Percentiles rank a stretch among this genome's conserved stretches.
These are phyloP conservation scores for Eilema caniola DNA, from an alignment of 2,888 invertebrate species.

Conservation along the genomic window DNA sequence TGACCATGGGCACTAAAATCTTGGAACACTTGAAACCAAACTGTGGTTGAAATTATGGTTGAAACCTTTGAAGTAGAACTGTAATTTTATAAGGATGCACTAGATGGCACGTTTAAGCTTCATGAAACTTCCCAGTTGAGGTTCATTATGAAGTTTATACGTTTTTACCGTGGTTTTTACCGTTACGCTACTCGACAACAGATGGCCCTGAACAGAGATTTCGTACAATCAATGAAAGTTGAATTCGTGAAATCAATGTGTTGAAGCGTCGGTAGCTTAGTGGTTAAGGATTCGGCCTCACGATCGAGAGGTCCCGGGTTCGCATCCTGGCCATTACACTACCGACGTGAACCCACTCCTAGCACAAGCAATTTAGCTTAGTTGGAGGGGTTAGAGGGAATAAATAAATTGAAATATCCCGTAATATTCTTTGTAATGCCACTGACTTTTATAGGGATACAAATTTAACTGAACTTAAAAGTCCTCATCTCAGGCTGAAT, in stretches of 20 bases:
- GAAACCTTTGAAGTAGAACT: not conserved
- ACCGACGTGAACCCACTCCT: no score
- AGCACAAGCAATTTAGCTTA: no score
- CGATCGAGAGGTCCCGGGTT: no score
- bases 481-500: not conserved
- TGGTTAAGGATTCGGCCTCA: no score
- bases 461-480: not conserved
- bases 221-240: not conserved
- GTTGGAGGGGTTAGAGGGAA: no score
- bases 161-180: conserved; percentile 15
- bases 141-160: not conserved
- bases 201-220: conserved; percentile 48
- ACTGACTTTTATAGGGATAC: not conserved
- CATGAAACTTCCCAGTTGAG: not conserved
- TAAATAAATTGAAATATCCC: no score
- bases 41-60: no score
- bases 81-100: conserved; percentile 7
- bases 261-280: no score
- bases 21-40: no score
- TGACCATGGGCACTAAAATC: no score
- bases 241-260: no score
- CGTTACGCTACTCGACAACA: conserved; percentile 55
- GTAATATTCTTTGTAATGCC: not conserved
- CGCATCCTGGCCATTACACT: no score
- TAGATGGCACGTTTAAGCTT: conserved; percentile 22